Percentiles rank a stretch among this genome's conserved stretches.
Evolutionary conservation across 1,140 invertebrate genomes (phyloP).

Genomic region (Orius laevigatus): DNA sequence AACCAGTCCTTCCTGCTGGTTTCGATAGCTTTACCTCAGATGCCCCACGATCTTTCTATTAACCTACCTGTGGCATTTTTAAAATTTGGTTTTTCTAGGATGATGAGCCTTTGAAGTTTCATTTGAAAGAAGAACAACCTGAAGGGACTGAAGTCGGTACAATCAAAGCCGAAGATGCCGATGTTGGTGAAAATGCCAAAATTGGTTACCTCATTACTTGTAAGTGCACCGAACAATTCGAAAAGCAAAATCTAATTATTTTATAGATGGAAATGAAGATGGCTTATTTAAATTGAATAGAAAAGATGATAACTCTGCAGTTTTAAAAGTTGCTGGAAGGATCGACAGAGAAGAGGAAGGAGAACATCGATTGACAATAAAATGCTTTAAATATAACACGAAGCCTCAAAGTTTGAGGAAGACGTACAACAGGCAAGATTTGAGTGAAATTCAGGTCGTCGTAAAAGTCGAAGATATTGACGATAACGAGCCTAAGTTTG

Average conservation of each 20-base stretch:
- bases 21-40: too few relatives aligned
- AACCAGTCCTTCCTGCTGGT: too few relatives aligned
- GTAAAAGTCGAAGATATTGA: constrained; percentile 53
- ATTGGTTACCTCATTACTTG: constrained; percentile 56
- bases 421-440: constrained; percentile 44
- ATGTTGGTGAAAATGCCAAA: constrained; percentile 55
- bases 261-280: constrained; percentile 49
- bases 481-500: constrained; percentile 53
- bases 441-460: constrained; percentile 47
- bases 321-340: constrained; percentile 39
- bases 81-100: constrained; percentile 30
- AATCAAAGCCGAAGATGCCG: constrained; percentile 52
- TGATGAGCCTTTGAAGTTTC: constrained; percentile 42
- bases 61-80: constrained; percentile 11
- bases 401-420: constrained; percentile 31
- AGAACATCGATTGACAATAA: constrained; percentile 44
- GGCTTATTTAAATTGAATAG: constrained; percentile 43
- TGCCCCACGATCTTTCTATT: too few relatives aligned
- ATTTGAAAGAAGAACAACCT: constrained; percentile 45
- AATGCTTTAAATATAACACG: constrained; percentile 45
- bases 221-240: constrained; percentile 21
- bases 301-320: constrained; percentile 43
- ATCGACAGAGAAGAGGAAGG: constrained; percentile 48
- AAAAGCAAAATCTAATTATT: constrained; percentile 9
- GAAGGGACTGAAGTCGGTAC: constrained; percentile 45